Base-by-base conservation (phyloP, 2,888 invertebrate species). In the Heliothis peltigera region DNA sequence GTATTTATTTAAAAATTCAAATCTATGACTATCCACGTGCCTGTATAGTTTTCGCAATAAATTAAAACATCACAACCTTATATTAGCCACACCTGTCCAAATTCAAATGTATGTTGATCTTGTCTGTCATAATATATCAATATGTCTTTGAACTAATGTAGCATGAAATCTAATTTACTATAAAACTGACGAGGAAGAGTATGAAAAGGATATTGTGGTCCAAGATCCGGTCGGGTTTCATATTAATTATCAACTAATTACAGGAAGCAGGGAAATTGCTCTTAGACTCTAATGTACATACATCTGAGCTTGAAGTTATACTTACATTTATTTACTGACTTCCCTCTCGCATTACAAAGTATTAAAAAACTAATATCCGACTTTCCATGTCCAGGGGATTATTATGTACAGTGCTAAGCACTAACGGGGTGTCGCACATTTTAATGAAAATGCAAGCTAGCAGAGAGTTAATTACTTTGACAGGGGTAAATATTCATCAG, bases 241-340 rank as follows among this genome's bases (percentile, higher is more conserved):
- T 86, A 80, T 79, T 81, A 70, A 65, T 77, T 75, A 70, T 73
- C 67, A 17, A 43, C 22, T 84, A 79, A 84, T 84, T 77, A 75
- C 85, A 82, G 87, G 84, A 84, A 83, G 61, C 72, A 46, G 52
- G 75, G 60, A 81, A 83, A 83, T 87, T 82, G 65, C 76, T 75
- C 73, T 64, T 1, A 28, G 51, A 6, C 19, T 44, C 46, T 71
- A 77, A 78, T 75, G 77, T 75, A 49, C 61, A 39, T 63, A 54
- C 46, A 54, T 58, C 60, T 57, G 53, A 22, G 64, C 60, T 49
- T 54, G 43, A 57, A 43, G 68, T 64, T 44, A 51, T 58, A 67
- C 44, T 35, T 60, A 51, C 56, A n/a, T 43, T 66, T 66, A 63
- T 70, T 54, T 65, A 55, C 49, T 15, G 48, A 61, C 66, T 58